Evolutionary conservation across 2,888 invertebrate species (phyloP), one percentile per base, ranked within the genome.

Genomic region (Netelia melanura): DNA sequence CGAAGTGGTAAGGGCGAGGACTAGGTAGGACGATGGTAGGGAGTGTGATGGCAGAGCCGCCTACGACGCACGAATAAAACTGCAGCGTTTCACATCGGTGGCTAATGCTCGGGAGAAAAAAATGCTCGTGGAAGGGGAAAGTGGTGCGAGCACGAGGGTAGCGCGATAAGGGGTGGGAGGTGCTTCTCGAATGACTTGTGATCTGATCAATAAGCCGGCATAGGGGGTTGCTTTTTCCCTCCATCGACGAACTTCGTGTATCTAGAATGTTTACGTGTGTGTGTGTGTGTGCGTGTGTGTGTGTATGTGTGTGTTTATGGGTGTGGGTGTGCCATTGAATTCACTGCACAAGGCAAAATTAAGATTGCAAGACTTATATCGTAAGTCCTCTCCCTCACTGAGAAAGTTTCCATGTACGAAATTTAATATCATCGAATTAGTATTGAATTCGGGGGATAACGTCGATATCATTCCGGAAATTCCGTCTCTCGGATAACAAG

Each of bases 151-250:
- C 43, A 21, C 21, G 44, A 68, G 21, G 62, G 11, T 48, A 48
- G 56, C n/a, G 38, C 44, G 68, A 77, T 44, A 23, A 56, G 78
- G 70, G 79, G 89, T 90, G 92, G 91, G 91, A 90, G 91, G 91
- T 89, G 25, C 89, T 91, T 88, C 90, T 89, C 90, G 90, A 91
- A 90, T 91, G 92, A 92, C 91, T 91, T 90, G 91, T 90, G 92
- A 92, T 93, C 91, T 92, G 92, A 93, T 92, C 92, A 91, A 93
- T 92, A 93, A 93, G 92, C 92, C 89, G 90, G 90, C 91, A 90
- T 91, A 89, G 90, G 88, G 90, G 90, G 89, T 90, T 90, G 89
- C 90, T 92, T 90, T 89, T 88, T 89, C 87, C 87, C 87, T 58
- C 68, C 38, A 76, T 61, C 75, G 70, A 25, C 17, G 21, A 58